These are phyloP conservation scores for Lochmaea capreae DNA, from an alignment of 2,888 invertebrate genomes.

Conservation along the genomic window DNA sequence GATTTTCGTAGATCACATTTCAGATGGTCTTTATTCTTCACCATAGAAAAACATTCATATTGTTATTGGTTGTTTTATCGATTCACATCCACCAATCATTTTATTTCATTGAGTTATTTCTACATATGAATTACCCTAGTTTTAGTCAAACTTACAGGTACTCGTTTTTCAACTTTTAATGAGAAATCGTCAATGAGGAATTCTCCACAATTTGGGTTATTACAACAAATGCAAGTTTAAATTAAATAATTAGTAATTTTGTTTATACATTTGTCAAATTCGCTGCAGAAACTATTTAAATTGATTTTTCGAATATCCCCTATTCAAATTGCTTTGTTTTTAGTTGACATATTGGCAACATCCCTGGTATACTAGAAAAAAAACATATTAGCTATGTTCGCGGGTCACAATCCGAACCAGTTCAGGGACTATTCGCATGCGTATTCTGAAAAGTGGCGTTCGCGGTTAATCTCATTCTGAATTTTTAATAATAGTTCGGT, in stretches of 20 bases:
- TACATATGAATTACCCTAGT: neutral
- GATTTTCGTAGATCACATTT: neutral
- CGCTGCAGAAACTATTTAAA: constrained; percentile 11
- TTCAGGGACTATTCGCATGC: too few relatives aligned
- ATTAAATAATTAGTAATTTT: constrained; percentile 1
- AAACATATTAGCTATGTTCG: too few relatives aligned
- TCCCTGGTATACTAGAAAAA: neutral
- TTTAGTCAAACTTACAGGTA: neutral
- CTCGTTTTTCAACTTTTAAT: neutral
- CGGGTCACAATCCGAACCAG: too few relatives aligned
- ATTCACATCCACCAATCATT: neutral
- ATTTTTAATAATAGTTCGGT: too few relatives aligned
- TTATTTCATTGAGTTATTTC: neutral
- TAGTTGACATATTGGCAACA: constrained; percentile 19
- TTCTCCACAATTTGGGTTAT: constrained; percentile 9
- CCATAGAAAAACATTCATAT: neutral
- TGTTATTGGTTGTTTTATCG: neutral
- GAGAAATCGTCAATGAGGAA: constrained; percentile 2
- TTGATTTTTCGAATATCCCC: constrained; percentile 1
- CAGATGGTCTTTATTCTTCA: neutral
- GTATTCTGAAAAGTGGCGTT: too few relatives aligned
- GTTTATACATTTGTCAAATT: neutral
- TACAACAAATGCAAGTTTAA: constrained; percentile 8
- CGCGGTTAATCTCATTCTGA: too few relatives aligned
- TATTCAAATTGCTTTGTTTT: constrained; percentile 14